Base-by-base conservation (phyloP, 2,113 vertebrate species). In the Tiliqua scincoides region DNA sequence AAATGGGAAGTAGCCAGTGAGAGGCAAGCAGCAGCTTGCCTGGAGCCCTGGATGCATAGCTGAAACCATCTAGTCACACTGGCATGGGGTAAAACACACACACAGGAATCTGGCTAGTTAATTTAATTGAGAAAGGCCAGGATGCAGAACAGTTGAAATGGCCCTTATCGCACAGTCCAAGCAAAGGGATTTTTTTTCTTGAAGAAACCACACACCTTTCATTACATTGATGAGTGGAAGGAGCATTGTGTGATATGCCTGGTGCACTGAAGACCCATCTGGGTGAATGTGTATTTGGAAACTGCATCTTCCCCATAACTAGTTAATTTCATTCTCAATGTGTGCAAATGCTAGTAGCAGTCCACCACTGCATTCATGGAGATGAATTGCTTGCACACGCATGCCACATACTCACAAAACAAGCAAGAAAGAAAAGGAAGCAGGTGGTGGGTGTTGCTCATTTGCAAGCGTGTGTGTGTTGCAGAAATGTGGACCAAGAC, bases 1-100 rank as follows among this genome's bases (percentile, higher is more conserved):
- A 91, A 92, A 86, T 95, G 59, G 91, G 90, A 95, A 96, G 96
- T 95, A 94, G 94, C 94, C 90, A 79, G 94, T 91, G 96, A 87
- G 93, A 86, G 93, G 43, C 43, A 48, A 48, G 4, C 93, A 93
- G 96, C 93, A 92, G 94, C 93, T 95, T 93, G 96, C 95, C 94
- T 90, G 92, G 89, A 88, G 96, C 93, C 67, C 92, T 12, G 88
- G n/a, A n/a, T 86, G 30, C 83, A 87, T 93, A 93, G 94, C 95
- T 93, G 93, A 93, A 89, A 35, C 79, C 65, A 89, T 91, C 86
- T 71, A 4, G 86, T 81, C 91, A 93, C 92, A 87, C 32, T 74
- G 89, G 91, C 93, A 90, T 79, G 91, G 87, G 85, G 94, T 79
- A 80, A 92, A 87, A 79, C 94, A 95, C 88, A 71, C 6, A 30